Conservation (phyloP, 2,888 invertebrate species). For the Rapana venosa region DNA sequence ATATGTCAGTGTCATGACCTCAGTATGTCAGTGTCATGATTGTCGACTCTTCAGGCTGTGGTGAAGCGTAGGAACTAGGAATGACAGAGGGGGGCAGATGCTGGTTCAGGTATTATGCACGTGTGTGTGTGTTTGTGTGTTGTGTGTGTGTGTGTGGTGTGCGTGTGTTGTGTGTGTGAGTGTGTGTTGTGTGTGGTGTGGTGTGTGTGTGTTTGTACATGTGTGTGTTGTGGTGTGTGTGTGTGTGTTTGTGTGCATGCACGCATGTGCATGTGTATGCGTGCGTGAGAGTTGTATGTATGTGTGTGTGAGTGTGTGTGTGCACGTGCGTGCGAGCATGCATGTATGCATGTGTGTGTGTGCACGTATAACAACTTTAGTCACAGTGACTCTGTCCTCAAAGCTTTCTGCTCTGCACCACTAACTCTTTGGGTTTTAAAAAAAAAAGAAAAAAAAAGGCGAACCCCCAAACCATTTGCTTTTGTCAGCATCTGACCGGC, state of each 20-base stretch:
- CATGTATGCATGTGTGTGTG: constrained; percentile 4
- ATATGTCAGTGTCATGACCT: too few relatives aligned
- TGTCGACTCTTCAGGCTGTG: constrained; percentile 1
- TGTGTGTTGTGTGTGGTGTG: constrained; percentile 22
- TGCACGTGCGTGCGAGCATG: background rate
- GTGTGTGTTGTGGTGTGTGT: background rate
- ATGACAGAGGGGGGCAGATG: background rate
- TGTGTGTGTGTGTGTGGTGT: too few relatives aligned
- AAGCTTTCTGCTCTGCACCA: too few relatives aligned
- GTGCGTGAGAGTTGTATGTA: background rate
- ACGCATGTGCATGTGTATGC: background rate
- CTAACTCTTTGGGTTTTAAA: too few relatives aligned
- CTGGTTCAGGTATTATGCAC: background rate
- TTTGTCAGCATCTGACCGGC: too few relatives aligned
- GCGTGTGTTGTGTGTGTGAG: background rate
- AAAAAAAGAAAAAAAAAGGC: too few relatives aligned
- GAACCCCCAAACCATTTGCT: too few relatives aligned
- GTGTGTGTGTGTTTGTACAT: background rate
- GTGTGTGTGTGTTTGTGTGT: background rate
- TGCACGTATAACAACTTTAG: background rate
- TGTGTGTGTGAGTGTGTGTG: constrained; percentile 17
- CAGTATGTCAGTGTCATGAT: background rate
- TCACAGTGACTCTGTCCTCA: too few relatives aligned
- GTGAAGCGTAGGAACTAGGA: background rate
- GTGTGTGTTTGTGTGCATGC: background rate